A percentile compares a stretch with the other conserved stretches of the same genome.
Evolutionary conservation across 2,797 vertebrate species (phyloP).

Genomic region (Sternotherus odoratus): DNA sequence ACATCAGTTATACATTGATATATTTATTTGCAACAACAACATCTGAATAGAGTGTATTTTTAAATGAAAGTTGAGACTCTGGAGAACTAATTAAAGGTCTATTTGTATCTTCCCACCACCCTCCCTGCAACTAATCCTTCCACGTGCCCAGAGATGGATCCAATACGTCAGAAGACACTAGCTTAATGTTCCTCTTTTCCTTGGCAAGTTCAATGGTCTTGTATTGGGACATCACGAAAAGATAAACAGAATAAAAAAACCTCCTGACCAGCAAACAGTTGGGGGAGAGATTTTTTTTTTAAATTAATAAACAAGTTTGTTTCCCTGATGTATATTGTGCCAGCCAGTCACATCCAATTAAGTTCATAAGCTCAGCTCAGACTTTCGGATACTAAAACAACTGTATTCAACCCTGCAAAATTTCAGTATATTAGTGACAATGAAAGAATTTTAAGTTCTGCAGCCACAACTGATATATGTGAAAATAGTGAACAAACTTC

Average conservation of each 20-base stretch:
- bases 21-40: background rate
- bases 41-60: background rate
- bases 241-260: background rate
- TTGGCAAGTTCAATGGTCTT: background rate
- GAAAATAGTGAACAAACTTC: background rate
- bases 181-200: background rate
- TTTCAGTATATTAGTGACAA: background rate
- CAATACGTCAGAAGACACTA: background rate
- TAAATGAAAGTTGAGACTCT: background rate
- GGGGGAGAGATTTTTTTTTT: background rate
- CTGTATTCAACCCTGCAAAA: background rate
- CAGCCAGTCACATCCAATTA: background rate
- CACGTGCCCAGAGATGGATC: background rate
- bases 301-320: background rate
- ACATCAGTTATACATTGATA: background rate
- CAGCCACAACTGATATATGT: background rate
- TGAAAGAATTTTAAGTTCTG: conserved; percentile 21
- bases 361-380: background rate
- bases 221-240: background rate
- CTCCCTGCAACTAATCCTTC: background rate
- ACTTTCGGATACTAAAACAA: background rate
- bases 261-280: fast-evolving
- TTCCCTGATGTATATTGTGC: background rate
- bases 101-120: background rate
- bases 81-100: background rate